phyloP scores from a whole-genome alignment of 2,797 vertebrate species.

The Eospalax fontanierii region DNA sequence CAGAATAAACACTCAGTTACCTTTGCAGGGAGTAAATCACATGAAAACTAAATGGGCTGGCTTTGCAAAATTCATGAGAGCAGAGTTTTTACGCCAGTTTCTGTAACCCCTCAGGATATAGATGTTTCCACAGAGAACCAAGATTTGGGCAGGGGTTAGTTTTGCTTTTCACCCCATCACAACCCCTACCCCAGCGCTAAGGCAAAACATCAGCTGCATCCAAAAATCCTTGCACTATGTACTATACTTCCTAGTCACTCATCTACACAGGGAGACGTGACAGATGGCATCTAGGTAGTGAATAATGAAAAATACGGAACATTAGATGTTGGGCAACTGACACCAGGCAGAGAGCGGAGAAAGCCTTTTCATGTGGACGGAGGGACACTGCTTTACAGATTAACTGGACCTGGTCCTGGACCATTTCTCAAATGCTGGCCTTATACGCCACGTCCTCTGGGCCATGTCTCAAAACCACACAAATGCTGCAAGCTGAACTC shows the following conservation, averaged over 20 bases:
- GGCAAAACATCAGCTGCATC: conserved; percentile 75
- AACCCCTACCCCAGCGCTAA: conserved; percentile 60
- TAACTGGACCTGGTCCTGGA: not conserved
- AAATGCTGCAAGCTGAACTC: not conserved
- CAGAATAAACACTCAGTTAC: not conserved
- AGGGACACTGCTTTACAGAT: not conserved
- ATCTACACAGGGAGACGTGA: conserved; percentile 73
- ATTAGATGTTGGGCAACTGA: not conserved
- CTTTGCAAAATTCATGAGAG: not conserved
- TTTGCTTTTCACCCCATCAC: conserved; percentile 49
- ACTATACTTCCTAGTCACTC: conserved; percentile 74
- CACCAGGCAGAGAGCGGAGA: not conserved
- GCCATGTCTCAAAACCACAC: not conserved
- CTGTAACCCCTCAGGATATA: not conserved
- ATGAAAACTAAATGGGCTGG: too few relatives aligned
- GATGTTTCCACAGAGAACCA: conserved; percentile 9
- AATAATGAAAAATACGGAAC: conserved; percentile 28
- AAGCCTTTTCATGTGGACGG: not conserved
- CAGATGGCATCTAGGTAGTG: conserved; percentile 65
- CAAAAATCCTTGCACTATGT: conserved; percentile 53
- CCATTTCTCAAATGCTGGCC: not conserved
- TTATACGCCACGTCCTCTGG: not conserved
- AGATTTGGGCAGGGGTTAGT: conserved; percentile 13
- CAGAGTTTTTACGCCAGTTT: conserved; percentile 35
- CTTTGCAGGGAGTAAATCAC: too few relatives aligned